Conservation (phyloP, 2,113 vertebrate genomes). For the Telmatochromis sp. region DNA sequence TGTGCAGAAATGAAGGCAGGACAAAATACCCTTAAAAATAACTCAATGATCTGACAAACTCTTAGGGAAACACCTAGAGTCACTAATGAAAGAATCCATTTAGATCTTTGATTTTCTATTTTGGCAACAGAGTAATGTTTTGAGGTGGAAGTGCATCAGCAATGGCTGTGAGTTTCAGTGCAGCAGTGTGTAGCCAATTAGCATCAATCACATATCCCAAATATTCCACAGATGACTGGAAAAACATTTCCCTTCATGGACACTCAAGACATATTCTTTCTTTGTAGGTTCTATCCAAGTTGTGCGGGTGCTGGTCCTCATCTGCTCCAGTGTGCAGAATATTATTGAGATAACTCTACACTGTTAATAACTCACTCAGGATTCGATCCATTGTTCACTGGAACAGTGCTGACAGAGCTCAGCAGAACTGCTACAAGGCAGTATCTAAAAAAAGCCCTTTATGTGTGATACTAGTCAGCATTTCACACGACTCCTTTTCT, state of each 20-base stretch:
- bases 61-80: background rate
- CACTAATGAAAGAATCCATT: background rate
- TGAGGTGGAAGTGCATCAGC: background rate
- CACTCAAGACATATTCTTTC: background rate
- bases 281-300: background rate
- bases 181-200: background rate
- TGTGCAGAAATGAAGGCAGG: background rate
- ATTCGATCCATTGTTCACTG: background rate
- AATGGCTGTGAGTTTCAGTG: background rate
- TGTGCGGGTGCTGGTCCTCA: background rate
- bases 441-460: background rate
- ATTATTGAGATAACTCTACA: background rate
- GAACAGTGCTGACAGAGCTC: background rate
- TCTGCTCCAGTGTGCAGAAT: background rate
- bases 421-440: background rate
- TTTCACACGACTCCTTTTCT: background rate
- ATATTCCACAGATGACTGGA: background rate
- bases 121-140: background rate
- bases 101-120: background rate
- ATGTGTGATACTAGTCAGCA: background rate
- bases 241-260: background rate
- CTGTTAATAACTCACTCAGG: background rate
- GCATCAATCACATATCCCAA: background rate
- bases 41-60: background rate
- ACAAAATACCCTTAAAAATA: background rate